Conservation (phyloP, 2,888 invertebrate species). For the Seira sanloemensis region DNA sequence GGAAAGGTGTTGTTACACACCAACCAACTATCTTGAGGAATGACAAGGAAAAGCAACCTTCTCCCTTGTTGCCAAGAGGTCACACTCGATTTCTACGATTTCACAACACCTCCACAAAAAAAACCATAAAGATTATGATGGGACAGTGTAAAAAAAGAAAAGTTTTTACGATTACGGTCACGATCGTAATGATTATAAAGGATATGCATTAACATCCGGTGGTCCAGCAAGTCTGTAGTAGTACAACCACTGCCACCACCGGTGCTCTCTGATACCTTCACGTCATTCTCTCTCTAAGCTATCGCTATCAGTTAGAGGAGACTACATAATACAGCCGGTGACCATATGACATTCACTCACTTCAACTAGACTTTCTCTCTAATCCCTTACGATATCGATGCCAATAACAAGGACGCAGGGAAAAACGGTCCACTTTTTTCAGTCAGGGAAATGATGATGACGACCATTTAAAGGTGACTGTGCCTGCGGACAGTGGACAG, state of each 20-base stretch:
- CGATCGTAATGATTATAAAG: background rate
- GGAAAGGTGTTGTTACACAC: background rate
- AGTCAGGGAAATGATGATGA: conserved; percentile 23
- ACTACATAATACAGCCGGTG: background rate
- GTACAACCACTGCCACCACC: background rate
- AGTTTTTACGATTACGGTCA: background rate
- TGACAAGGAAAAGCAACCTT: conserved; percentile 34
- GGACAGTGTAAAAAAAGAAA: background rate
- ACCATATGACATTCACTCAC: conserved; percentile 17
- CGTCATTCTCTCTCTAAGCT: background rate
- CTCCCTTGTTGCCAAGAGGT: background rate
- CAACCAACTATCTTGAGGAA: no score
- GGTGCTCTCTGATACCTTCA: background rate
- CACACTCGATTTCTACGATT: conserved; percentile 9
- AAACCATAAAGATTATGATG: background rate
- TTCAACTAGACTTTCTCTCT: background rate
- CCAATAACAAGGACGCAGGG: conserved; percentile 27
- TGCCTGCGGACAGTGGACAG: conserved; percentile 1
- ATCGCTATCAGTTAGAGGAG: background rate
- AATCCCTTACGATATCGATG: conserved; percentile 3
- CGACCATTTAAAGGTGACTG: conserved; percentile 34
- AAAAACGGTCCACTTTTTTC: background rate
- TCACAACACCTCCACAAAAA: background rate
- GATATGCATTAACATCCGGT: conserved; percentile 1
- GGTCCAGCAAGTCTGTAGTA: background rate